Evolutionary conservation across 2,888 invertebrate species (phyloP).

Genomic region (Amphipyra tragopoginis): DNA sequence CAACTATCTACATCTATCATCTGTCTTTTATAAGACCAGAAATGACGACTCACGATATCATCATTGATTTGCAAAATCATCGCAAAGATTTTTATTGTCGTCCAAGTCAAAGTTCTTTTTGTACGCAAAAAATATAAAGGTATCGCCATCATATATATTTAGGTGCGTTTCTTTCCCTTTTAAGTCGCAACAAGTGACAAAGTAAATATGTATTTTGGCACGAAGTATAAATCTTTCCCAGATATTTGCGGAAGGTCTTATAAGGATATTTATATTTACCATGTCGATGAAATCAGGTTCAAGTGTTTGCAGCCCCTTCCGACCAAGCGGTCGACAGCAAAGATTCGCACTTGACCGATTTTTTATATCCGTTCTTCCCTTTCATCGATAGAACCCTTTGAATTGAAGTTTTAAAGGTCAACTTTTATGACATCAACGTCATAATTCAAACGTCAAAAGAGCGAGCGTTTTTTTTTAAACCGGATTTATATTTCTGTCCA

Average conservation of each 20-base stretch:
- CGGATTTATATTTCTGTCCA: too few relatives aligned
- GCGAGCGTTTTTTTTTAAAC: too few relatives aligned
- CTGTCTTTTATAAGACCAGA: too few relatives aligned
- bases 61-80: too few relatives aligned
- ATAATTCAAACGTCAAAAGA: too few relatives aligned
- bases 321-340: not conserved
- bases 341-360: not conserved
- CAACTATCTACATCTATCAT: too few relatives aligned
- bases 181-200: slow-evolving; percentile 6
- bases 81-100: too few relatives aligned
- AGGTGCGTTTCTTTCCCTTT: not conserved
- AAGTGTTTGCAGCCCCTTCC: slow-evolving; percentile 14
- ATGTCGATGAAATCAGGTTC: not conserved
- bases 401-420: not conserved
- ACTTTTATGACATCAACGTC: not conserved
- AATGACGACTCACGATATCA: too few relatives aligned
- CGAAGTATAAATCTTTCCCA: not conserved
- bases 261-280: slow-evolving; percentile 20
- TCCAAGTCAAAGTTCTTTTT: too few relatives aligned
- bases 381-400: not conserved
- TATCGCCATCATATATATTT: too few relatives aligned
- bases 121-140: too few relatives aligned
- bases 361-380: not conserved
- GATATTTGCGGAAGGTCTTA: slow-evolving; percentile 28
- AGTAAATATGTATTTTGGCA: slow-evolving; percentile 1